Evolutionary conservation across 2,113 vertebrate species (phyloP).

Genomic region (Cervus canadensis): DNA sequence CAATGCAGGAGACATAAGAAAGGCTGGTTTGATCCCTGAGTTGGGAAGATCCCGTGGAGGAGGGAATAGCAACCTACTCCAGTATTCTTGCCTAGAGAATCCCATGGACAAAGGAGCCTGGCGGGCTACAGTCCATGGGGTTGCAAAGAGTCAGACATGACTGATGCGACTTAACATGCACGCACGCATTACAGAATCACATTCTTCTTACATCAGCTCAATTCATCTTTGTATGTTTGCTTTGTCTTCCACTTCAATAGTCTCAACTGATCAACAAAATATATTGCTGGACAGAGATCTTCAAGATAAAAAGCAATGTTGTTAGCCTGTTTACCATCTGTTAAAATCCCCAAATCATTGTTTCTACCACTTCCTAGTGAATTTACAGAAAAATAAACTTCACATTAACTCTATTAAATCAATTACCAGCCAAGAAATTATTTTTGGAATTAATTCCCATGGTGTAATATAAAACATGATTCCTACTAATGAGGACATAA

Average conservation of each 20-base stretch:
- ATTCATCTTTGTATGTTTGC: neutral
- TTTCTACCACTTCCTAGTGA: neutral
- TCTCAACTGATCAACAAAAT: neutral
- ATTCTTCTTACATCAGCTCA: neutral
- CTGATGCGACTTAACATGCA: neutral
- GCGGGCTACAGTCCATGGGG: rapidly evolving
- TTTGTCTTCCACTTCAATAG: neutral
- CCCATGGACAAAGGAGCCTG: neutral
- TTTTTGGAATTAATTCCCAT: slow-evolving; percentile 30
- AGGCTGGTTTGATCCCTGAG: neutral
- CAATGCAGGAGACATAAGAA: neutral
- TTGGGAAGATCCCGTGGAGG: neutral
- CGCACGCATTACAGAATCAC: neutral
- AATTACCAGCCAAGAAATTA: slow-evolving; percentile 31
- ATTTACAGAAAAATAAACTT: slow-evolving; percentile 19
- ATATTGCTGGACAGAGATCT: neutral
- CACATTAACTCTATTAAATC: neutral
- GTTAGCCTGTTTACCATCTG: neutral
- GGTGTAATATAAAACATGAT: neutral
- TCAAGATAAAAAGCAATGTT: neutral
- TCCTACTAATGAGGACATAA: slow-evolving; percentile 38
- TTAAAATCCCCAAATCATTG: neutral
- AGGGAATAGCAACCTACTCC: neutral
- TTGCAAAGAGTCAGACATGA: neutral
- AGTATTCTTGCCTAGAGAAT: neutral